These are phyloP conservation scores for Psephotus haematonotus DNA, from an alignment of 2,113 vertebrate genomes.

Conservation along the genomic window DNA sequence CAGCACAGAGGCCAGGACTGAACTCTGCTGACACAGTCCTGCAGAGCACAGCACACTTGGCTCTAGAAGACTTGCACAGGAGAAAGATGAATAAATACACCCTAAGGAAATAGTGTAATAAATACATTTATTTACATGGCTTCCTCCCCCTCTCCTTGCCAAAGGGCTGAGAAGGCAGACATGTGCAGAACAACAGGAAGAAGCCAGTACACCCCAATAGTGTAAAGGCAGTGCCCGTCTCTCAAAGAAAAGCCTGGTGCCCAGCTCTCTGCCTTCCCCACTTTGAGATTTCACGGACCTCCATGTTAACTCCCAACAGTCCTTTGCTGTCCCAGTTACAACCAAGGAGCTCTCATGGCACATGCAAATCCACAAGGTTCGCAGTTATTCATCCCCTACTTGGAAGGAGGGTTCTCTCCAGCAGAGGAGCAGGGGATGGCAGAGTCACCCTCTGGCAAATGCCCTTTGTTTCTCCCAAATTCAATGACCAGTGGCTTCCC, in stretches of 20 bases:
- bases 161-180: not conserved
- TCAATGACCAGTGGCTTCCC: constrained; percentile 90
- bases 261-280: not conserved
- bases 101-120: not conserved
- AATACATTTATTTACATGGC: constrained; percentile 11
- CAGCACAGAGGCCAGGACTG: not conserved
- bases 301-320: not conserved
- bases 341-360: not conserved
- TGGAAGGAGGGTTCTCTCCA: not conserved
- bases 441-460: not conserved
- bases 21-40: not conserved
- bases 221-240: not conserved
- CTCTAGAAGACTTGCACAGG: not conserved
- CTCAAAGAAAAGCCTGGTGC: not conserved
- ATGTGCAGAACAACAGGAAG: not conserved
- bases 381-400: not conserved
- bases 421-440: not conserved
- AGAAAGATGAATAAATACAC: not conserved
- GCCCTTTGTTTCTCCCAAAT: constrained; percentile 81
- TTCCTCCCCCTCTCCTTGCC: not conserved
- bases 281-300: not conserved
- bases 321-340: not conserved
- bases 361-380: not conserved
- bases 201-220: not conserved
- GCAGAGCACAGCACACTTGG: not conserved